Evolutionary conservation across 1,140 invertebrate genomes (phyloP).

Genomic region (Bombus terrestris): DNA sequence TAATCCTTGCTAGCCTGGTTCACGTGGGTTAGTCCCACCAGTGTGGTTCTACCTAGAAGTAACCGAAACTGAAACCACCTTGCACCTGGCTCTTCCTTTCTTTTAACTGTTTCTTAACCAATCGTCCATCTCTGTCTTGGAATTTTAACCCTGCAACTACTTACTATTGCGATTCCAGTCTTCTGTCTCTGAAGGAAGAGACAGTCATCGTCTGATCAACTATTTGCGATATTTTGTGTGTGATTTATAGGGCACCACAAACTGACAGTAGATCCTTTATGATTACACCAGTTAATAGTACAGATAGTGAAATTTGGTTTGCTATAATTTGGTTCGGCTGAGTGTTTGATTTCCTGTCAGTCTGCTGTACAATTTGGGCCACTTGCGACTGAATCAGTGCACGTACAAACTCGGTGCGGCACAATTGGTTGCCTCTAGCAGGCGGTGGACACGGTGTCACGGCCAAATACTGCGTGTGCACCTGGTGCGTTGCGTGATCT

Average conservation of each 20-base stretch:
- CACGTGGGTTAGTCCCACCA: slow-evolving; percentile 68
- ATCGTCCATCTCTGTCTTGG: neutral
- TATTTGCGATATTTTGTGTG: neutral
- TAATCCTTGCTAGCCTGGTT: slow-evolving; percentile 71
- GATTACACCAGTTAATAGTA: neutral
- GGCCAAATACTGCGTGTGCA: slow-evolving; percentile 46
- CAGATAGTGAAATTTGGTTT: too few relatives aligned
- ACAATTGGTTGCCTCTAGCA: slow-evolving; percentile 35
- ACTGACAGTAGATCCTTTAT: neutral
- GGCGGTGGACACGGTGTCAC: slow-evolving; percentile 38
- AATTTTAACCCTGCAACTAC: slow-evolving; percentile 11
- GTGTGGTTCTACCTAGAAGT: slow-evolving; percentile 79
- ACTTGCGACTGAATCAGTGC: slow-evolving; percentile 4
- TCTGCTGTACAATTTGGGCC: neutral
- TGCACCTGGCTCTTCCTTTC: slow-evolving; percentile 25
- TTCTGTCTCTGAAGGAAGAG: neutral
- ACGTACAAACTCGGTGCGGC: slow-evolving; percentile 28
- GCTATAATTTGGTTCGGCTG: neutral
- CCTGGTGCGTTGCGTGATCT: slow-evolving; percentile 51
- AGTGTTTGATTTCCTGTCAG: neutral
- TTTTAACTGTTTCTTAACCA: neutral
- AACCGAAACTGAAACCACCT: slow-evolving; percentile 79
- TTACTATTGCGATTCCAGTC: slow-evolving; percentile 11
- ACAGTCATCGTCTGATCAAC: neutral
- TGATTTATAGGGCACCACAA: neutral